These are phyloP conservation scores for Capitella teleta DNA, from an alignment of 1,140 invertebrate species.

Conservation along the genomic window DNA sequence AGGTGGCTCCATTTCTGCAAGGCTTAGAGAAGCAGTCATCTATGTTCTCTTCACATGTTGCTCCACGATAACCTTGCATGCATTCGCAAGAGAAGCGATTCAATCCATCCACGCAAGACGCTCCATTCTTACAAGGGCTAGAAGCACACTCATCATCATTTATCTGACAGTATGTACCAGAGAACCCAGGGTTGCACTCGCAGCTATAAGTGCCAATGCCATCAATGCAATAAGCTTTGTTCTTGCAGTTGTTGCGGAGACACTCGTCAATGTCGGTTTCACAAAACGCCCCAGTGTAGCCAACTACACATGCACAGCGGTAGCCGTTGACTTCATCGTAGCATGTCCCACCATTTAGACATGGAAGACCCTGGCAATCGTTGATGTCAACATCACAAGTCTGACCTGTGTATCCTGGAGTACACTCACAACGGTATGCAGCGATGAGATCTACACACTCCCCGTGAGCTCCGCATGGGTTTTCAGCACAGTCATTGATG, in stretches of 20 bases:
- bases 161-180: slow-evolving; percentile 34
- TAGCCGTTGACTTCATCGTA: slow-evolving; percentile 25
- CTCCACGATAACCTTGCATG: slow-evolving; percentile 12
- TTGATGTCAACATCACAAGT: slow-evolving; percentile 16
- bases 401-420: slow-evolving; percentile 22
- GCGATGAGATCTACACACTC: slow-evolving; percentile 47
- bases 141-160: slow-evolving; percentile 10
- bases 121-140: slow-evolving; percentile 14
- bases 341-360: slow-evolving; percentile 81
- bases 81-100: slow-evolving; percentile 12
- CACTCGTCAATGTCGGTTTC: slow-evolving; percentile 3
- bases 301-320: slow-evolving; percentile 55
- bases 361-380: slow-evolving; percentile 59
- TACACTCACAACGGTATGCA: slow-evolving; percentile 15
- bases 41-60: slow-evolving; percentile 12
- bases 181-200: slow-evolving; percentile 56
- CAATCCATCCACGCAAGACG: slow-evolving; percentile 7
- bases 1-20: slow-evolving; percentile 85
- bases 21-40: slow-evolving; percentile 49
- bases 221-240: slow-evolving; percentile 31
- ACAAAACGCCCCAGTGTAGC: slow-evolving; percentile 8
- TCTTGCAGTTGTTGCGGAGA: slow-evolving; percentile 31
- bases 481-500: slow-evolving; percentile 20
- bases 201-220: slow-evolving; percentile 26
- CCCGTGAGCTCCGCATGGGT: slow-evolving; percentile 77